These are phyloP conservation scores for Rhea pennata DNA, from an alignment of 2,113 vertebrate genomes.

Conservation along the genomic window DNA sequence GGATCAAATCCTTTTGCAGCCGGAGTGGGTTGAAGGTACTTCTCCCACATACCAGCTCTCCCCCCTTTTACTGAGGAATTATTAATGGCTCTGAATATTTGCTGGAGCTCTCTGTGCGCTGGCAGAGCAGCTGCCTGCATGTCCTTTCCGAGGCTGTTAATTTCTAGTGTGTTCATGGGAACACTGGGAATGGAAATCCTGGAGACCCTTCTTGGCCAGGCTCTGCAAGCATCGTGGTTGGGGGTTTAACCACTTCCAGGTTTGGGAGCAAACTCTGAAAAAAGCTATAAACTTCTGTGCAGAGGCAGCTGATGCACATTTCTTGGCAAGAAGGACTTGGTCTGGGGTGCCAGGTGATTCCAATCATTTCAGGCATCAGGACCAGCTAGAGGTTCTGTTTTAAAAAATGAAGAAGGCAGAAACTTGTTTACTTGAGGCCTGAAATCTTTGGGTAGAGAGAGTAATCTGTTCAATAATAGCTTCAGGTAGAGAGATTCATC, in stretches of 20 bases:
- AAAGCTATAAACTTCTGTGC: not conserved
- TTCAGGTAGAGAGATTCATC: accelerated
- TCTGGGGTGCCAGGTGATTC: no score
- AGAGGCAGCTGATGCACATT: no score
- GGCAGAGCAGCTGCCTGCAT: accelerated
- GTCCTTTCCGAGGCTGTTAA: not conserved
- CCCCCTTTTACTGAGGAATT: no score
- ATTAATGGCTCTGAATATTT: not conserved
- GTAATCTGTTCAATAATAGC: accelerated
- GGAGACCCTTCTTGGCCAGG: not conserved
- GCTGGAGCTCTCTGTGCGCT: not conserved
- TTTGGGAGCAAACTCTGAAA: not conserved
- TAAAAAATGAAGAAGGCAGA: accelerated
- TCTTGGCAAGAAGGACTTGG: no score
- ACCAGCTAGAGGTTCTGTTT: not conserved
- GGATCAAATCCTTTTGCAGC: not conserved
- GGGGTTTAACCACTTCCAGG: not conserved
- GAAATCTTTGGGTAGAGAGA: not conserved
- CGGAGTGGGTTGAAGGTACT: not conserved
- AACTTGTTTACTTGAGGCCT: not conserved
- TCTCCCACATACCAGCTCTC: not conserved
- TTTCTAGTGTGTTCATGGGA: not conserved
- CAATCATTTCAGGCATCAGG: not conserved
- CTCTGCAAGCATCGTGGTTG: not conserved
- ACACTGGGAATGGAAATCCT: not conserved